Conservation (phyloP, 2,888 invertebrate genomes). For the Drosophila algonquin region DNA sequence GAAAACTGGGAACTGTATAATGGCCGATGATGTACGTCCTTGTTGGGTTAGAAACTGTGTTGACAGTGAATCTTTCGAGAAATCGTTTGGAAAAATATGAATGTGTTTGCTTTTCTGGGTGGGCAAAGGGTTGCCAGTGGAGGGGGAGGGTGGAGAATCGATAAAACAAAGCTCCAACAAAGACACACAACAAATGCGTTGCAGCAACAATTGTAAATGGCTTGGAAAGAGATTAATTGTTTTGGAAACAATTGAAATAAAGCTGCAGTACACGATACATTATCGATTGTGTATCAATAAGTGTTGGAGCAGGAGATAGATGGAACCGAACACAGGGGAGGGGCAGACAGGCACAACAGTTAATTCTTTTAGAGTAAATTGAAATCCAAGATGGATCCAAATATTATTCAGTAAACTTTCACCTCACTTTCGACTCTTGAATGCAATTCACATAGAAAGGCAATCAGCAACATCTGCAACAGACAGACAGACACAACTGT, state of each 20-base stretch:
- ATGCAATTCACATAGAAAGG: neutral
- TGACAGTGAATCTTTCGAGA: constrained; percentile 53
- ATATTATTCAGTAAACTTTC: neutral
- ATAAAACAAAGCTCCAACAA: neutral
- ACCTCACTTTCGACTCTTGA: neutral
- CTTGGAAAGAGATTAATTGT: neutral
- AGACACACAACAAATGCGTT: neutral
- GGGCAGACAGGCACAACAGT: neutral
- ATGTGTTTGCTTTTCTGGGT: neutral
- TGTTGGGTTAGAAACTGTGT: constrained; percentile 44
- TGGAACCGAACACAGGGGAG: no score
- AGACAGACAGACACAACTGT: neutral
- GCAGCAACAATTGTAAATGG: neutral
- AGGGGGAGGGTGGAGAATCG: constrained; percentile 23
- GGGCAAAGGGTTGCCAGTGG: neutral
- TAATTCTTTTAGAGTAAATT: neutral
- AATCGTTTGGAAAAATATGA: constrained; percentile 38
- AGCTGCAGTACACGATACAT: neutral
- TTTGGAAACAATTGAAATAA: neutral
- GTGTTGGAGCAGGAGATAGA: neutral
- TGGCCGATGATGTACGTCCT: constrained; percentile 50
- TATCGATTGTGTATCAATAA: neutral
- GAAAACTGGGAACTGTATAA: constrained; percentile 50
- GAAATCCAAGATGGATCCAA: neutral
- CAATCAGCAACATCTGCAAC: neutral